Conservation (phyloP, 2,113 vertebrate species). For the Pan troglodytes region NHGRI_mPanTro3-v2.1_pri NC_072421.2:31264001-31264500, state of each 20-base stretch:
- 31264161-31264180: background rate
- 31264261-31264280: background rate
- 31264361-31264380: background rate
- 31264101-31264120: background rate
- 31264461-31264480: slow-evolving; percentile 19
- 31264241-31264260: background rate
- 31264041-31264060: background rate
- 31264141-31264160: background rate
- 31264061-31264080: background rate
- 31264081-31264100: background rate
- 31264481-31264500: background rate
- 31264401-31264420: slow-evolving; percentile 29
- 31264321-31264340: background rate
- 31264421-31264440: slow-evolving; percentile 49
- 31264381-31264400: slow-evolving; percentile 2
- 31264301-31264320: background rate
- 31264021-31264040: background rate
- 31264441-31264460: background rate
- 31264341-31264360: background rate
- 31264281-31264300: background rate
- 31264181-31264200: background rate
- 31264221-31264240: background rate
- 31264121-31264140: background rate
- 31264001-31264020: background rate
- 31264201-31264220: background rate